These are phyloP conservation scores for Scrobipalpa costella DNA, from an alignment of 2,888 invertebrate species.

Conservation along the genomic window DNA sequence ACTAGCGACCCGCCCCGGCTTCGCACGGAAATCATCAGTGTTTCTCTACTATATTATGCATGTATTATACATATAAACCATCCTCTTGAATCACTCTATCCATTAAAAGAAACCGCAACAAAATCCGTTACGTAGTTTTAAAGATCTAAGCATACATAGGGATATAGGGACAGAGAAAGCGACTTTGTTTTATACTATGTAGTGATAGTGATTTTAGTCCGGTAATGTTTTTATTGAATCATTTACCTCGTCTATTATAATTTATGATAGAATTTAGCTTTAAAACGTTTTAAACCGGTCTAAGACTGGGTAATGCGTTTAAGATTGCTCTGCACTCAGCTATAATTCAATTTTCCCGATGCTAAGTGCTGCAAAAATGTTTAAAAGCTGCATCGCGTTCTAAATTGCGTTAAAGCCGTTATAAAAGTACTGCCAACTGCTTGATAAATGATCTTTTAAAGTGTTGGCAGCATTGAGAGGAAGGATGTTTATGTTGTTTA, in stretches of 20 bases:
- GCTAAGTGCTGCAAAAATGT: slow-evolving; percentile 52
- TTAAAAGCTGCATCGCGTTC: slow-evolving; percentile 62
- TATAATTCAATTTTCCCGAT: slow-evolving; percentile 56
- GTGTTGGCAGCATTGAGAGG: slow-evolving; percentile 60
- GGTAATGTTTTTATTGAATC: background rate
- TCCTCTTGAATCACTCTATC: no score
- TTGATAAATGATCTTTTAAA: slow-evolving; percentile 74
- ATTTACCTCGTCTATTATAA: background rate
- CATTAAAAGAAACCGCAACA: no score
- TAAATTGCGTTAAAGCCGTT: slow-evolving; percentile 66
- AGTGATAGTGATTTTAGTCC: no score
- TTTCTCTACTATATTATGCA: no score
- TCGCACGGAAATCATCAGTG: no score
- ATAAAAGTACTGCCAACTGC: slow-evolving; percentile 58
- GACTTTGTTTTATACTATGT: no score
- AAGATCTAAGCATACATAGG: no score
- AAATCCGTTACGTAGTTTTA: no score
- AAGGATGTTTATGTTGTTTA: slow-evolving; percentile 21
- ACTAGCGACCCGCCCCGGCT: no score
- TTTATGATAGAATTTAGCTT: background rate
- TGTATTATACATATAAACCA: no score
- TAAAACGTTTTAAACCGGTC: slow-evolving; percentile 20
- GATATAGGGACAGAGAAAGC: no score
- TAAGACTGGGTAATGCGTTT: slow-evolving; percentile 24
- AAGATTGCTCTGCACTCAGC: slow-evolving; percentile 38